Percentiles rank a stretch among this genome's conserved stretches.
Conservation (phyloP, 2,797 vertebrate species). For the Hephaestus fuliginosus region DNA sequence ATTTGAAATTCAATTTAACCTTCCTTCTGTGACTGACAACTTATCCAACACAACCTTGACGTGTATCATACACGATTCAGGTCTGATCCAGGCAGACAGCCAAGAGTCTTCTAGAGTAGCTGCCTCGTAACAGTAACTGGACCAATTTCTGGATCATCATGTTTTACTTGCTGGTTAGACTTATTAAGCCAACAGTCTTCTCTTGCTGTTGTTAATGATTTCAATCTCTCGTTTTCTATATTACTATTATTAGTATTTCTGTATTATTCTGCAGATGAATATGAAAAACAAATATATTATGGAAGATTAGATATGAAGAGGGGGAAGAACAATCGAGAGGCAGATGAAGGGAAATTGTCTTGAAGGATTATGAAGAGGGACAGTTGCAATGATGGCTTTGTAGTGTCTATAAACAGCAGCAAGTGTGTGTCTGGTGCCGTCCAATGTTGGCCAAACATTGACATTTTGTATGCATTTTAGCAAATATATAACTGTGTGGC, state of each 20-base stretch:
- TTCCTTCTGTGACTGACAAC: slow-evolving; percentile 5
- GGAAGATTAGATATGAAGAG: background rate
- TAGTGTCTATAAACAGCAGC: background rate
- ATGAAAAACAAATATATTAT: background rate
- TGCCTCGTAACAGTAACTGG: slow-evolving; percentile 12
- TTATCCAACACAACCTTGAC: slow-evolving; percentile 15
- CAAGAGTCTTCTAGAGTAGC: background rate
- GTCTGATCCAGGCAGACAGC: slow-evolving; percentile 14
- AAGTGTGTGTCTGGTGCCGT: background rate
- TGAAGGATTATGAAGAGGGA: background rate
- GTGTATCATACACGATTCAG: slow-evolving; percentile 4
- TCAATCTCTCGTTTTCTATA: background rate
- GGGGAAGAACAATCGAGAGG: slow-evolving; percentile 6
- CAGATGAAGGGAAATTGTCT: background rate
- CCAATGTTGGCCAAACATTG: background rate
- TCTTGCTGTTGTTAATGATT: too few relatives aligned
- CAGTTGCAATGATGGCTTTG: background rate
- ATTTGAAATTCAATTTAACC: slow-evolving; percentile 19
- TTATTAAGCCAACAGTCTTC: too few relatives aligned
- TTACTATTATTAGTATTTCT: too few relatives aligned
- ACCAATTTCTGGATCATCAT: too few relatives aligned
- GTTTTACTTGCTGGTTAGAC: too few relatives aligned
- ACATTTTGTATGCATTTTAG: background rate
- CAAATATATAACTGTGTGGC: too few relatives aligned
- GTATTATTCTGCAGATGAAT: background rate